A percentile compares a stretch with the other conserved stretches of the same genome.
phyloP scores from a whole-genome alignment of 2,797 vertebrate species.

The Perdix hodgsoniae region DNA sequence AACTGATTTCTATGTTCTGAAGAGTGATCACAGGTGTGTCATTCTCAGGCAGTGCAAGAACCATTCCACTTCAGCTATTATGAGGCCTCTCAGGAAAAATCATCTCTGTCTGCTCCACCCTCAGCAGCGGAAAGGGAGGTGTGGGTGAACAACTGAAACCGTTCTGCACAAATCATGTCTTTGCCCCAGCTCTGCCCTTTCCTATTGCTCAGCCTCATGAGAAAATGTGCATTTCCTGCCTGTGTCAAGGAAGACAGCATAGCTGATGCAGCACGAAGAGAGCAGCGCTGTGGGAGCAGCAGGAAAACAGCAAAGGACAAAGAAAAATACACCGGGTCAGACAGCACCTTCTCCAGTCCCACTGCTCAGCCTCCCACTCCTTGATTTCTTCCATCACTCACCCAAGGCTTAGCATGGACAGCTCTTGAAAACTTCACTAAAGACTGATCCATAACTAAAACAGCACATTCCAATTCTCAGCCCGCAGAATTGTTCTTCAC shows the following conservation, averaged over 20 bases:
- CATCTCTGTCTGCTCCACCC: not conserved
- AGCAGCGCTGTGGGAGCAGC: not conserved
- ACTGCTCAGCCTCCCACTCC: not conserved
- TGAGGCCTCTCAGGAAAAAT: not conserved
- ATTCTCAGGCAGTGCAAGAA: not conserved
- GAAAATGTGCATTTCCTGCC: not conserved
- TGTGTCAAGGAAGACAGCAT: not conserved
- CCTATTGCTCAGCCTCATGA: not conserved
- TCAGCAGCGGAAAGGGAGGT: not conserved
- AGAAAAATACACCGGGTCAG: not conserved
- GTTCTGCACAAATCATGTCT: not conserved
- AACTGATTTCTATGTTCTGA: not conserved
- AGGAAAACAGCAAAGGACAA: not conserved
- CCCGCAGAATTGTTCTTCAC: rapidly evolving
- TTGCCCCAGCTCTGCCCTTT: not conserved
- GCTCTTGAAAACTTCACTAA: not conserved
- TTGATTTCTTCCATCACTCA: rapidly evolving
- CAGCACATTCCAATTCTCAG: rapidly evolving
- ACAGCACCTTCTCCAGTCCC: not conserved
- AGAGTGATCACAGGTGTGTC: not conserved
- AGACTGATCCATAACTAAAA: not conserved
- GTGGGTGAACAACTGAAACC: not conserved
- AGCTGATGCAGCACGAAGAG: not conserved
- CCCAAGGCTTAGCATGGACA: rapidly evolving
- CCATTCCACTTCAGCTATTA: not conserved